Evolutionary conservation across 2,888 invertebrate species (phyloP), one percentile per base, ranked within the genome.

Genomic region (Penaeus monodon): DNA sequence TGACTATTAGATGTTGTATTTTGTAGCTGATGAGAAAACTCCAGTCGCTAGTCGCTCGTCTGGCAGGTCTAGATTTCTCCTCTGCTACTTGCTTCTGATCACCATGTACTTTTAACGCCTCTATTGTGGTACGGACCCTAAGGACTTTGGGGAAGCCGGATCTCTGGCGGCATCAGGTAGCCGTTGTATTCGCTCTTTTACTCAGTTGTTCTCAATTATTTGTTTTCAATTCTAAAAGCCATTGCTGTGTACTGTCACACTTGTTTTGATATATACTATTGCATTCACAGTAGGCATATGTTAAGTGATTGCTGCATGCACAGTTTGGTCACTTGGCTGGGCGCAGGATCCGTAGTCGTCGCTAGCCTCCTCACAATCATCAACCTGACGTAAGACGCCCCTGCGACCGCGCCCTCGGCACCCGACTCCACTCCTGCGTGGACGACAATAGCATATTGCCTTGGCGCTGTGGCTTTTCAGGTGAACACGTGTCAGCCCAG

Each of bases 61-160:
- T 96, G 90, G 94, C 95, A 0, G 93, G 94, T 7, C 94, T 94
- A 4, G 92, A 93, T 66, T 94, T 96, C 87, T 95, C 96, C 0
- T 96, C 92, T 97, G 97, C 92, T 95, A 96, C 90, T 97, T 97
- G 96, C 94, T 97, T 92, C 92, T 97, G 38, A 92, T 97, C 29
- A 93, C 97, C 3, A 96, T 96, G 0, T 91, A 95, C 2, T 92
- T 95, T 82, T 97, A 38, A 96, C 96, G 90, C 97, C 97, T 0
- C 92, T 97, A 82, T 95, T 96, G 94, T 97, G 97, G 97, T 94
- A 97, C 12, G 97, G 97, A 80, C 89, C 97, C 97, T 0, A 97
- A 97, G 92, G 97, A 97, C 91, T 97, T 97, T 96, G 97, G 97
- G 97, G 97, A 92, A 94, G 94, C 22, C n/a, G 57, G 29, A 1